A percentile compares a stretch with the other conserved stretches of the same genome.
Conservation (phyloP, 2,888 invertebrate species). For the Lasioglossum vierecki region DNA sequence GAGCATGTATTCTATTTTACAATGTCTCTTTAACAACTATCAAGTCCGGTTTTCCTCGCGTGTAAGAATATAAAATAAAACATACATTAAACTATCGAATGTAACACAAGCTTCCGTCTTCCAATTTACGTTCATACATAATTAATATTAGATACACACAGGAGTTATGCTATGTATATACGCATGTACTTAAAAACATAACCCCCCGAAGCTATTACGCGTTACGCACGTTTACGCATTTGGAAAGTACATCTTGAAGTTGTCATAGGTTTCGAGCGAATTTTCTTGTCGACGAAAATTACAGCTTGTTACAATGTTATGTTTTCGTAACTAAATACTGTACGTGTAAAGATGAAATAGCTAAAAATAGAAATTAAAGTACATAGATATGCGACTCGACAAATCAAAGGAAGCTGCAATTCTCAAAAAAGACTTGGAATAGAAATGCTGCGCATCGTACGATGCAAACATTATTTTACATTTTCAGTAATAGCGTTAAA, state of each 20-base stretch:
- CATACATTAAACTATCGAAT: constrained; percentile 27
- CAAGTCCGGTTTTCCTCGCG: constrained; percentile 7
- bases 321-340: constrained; percentile 2
- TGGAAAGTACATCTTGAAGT: constrained; percentile 22
- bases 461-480: constrained; percentile 1
- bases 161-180: constrained; percentile 29
- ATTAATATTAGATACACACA: constrained; percentile 52
- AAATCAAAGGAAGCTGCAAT: constrained; percentile 5
- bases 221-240: constrained; percentile 31
- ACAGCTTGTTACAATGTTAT: constrained; percentile 8
- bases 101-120: constrained; percentile 40
- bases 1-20: constrained; percentile 4
- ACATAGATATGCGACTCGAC: constrained; percentile 34
- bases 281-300: constrained; percentile 26
- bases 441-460: background rate
- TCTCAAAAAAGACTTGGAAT: background rate
- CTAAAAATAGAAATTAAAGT: constrained; percentile 31
- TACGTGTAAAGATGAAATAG: background rate
- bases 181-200: constrained; percentile 47
- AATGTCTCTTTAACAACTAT: constrained; percentile 14
- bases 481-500: constrained; percentile 13
- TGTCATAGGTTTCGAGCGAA: constrained; percentile 16
- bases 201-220: constrained; percentile 30
- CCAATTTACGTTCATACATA: constrained; percentile 49
- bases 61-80: constrained; percentile 34